A percentile compares a stretch with the other conserved stretches of the same genome.
Conservation (phyloP, 92 coral and sea anemone genomes). For the Ricordea florida region DNA sequence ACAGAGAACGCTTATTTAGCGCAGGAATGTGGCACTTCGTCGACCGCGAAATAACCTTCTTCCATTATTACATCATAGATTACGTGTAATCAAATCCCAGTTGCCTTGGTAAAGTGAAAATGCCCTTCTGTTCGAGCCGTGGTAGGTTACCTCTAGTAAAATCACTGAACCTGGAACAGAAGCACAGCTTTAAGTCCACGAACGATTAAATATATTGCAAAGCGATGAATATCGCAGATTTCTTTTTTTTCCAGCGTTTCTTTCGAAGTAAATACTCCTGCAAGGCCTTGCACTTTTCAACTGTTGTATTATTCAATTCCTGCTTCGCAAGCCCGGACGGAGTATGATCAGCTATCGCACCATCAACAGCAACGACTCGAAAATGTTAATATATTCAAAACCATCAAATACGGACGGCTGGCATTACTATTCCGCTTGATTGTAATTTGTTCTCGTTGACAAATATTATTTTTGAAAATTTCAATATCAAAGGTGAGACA, state of each 20-base stretch:
- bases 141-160: too few relatives aligned
- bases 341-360: not conserved
- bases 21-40: not conserved
- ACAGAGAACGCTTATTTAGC: not conserved
- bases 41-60: not conserved
- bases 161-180: too few relatives aligned
- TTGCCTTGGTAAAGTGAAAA: not conserved
- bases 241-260: too few relatives aligned
- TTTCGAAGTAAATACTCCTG: too few relatives aligned
- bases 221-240: too few relatives aligned
- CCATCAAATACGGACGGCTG: constrained; percentile 10
- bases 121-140: not conserved
- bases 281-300: too few relatives aligned
- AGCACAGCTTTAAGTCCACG: too few relatives aligned
- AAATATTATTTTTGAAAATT: constrained; percentile 6
- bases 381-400: not conserved
- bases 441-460: constrained; percentile 30
- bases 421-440: constrained; percentile 9
- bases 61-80: not conserved
- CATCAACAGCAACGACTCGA: not conserved
- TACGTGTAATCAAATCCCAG: not conserved
- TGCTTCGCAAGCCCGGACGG: too few relatives aligned
- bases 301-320: too few relatives aligned
- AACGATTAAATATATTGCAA: too few relatives aligned
- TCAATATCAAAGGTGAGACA: constrained; percentile 28